Evolutionary conservation across 1,140 invertebrate species (phyloP), one percentile per base, ranked within the genome.

Genomic region (Trichonephila clavata): DNA sequence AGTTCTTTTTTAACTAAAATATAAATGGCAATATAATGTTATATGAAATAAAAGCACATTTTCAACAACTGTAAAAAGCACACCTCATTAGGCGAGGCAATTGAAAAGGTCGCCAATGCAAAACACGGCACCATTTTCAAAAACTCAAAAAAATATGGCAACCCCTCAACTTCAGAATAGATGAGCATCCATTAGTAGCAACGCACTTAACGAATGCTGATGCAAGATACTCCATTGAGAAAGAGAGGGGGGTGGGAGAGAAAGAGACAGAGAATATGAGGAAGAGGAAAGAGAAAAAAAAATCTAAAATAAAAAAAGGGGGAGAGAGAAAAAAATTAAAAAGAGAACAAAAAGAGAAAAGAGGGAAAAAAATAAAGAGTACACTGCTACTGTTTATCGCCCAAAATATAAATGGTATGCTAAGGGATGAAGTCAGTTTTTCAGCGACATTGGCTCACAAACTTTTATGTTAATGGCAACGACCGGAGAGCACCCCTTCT

Each of bases 391-490:
- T 92, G 91, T 92, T 92, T 92, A 92, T 92, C 91, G 91, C 91
- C 91, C 86, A 86, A 92, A 92, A 86, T 92, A 92, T 92, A 92
- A 92, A 92, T 92, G 91, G 91, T 86, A 92, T 92, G 91, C 91
- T 24, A 92, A 92, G 83, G 80, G 83, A 92, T 92, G 91, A 92
- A 92, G 91, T 92, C 91, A 92, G 80, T 92, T 92, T 84, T 92
- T 92, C 61, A 61, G 91, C 91, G 91, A 92, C 91, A 92, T 92
- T 92, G 91, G 91, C 91, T 92, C 91, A 63, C 91, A 84, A 86
- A 92, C 59, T 92, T 92, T 92, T 92, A 92, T 92, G 91, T 92
- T 92, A 92, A 92, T 92, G 91, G 91, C 61, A 32, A 57, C 81
- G 27, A 83, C 83, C 24, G 65, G 43, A 27, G 57, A 50, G 80